phyloP scores from a whole-genome alignment of 2,888 invertebrate species.

The Leistus spinibarbis region DNA sequence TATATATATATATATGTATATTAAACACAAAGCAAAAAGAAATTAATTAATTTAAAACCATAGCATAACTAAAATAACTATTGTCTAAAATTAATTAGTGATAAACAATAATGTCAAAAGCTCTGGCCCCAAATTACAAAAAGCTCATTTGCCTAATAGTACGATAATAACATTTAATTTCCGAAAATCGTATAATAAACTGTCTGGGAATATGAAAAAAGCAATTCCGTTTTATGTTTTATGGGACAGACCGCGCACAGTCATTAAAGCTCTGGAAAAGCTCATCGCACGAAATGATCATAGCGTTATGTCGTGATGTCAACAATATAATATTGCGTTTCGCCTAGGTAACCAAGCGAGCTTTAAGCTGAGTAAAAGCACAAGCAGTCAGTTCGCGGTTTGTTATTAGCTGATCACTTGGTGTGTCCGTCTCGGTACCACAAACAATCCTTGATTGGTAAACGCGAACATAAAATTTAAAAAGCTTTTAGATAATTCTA shows the following conservation, averaged over 20 bases:
- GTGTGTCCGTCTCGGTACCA: not conserved
- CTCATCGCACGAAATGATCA: not conserved
- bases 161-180: not conserved
- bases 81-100: not conserved
- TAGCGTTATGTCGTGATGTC: not conserved
- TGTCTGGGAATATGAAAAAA: not conserved
- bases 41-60: not conserved
- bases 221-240: not conserved
- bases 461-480: too few species aligned
- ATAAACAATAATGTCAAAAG: not conserved
- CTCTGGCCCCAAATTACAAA: not conserved
- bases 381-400: not conserved
- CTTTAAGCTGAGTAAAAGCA: not conserved
- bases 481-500: too few species aligned
- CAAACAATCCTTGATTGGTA: not conserved
- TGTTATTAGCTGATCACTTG: not conserved
- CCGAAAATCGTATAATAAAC: not conserved
- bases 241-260: not conserved
- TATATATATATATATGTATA: too few species aligned
- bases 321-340: not conserved
- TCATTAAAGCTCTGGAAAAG: conserved; percentile 2
- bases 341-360: not conserved
- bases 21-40: too few species aligned
- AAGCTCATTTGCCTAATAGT: not conserved
- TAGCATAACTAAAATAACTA: too few species aligned